Percentiles rank a stretch among this genome's conserved stretches.
Evolutionary conservation across 2,888 invertebrate genomes (phyloP).

Genomic region (Tipula helvola): DNA sequence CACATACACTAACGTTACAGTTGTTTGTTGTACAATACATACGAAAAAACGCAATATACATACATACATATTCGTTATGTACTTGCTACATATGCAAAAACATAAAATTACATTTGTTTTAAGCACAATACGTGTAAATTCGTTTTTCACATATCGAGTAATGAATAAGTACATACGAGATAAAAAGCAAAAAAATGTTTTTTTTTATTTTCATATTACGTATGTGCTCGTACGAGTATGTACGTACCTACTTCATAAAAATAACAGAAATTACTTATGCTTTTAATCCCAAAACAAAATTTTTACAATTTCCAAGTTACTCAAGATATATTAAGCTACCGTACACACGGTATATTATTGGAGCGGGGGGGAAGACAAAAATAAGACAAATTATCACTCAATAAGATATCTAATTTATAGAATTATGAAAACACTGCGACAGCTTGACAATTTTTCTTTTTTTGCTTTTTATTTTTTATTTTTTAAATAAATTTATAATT

Average conservation of each 20-base stretch:
- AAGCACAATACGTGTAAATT: not conserved
- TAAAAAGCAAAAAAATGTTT: not conserved
- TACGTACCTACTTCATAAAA: not conserved
- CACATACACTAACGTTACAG: not conserved
- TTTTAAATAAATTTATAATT: not conserved
- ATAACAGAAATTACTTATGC: not conserved
- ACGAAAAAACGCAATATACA: not conserved
- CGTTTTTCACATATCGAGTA: not conserved
- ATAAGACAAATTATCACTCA: constrained; percentile 4
- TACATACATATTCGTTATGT: not conserved
- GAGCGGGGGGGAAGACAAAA: not conserved
- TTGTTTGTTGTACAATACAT: not conserved
- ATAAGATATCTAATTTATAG: not conserved
- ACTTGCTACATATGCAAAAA: not conserved
- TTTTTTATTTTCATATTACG: not conserved
- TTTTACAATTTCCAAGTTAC: not conserved
- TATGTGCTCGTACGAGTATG: not conserved
- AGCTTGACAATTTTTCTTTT: not conserved
- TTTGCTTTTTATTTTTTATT: not conserved
- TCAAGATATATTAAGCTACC: not conserved
- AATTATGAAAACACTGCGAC: not conserved
- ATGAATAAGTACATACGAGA: not conserved
- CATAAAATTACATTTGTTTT: not conserved
- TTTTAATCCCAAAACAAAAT: not conserved
- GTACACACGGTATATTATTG: not conserved